A percentile compares a stretch with the other conserved stretches of the same genome.
phyloP scores from a whole-genome alignment of 2,797 vertebrate genomes.

The Aplochiton taeniatus region DNA sequence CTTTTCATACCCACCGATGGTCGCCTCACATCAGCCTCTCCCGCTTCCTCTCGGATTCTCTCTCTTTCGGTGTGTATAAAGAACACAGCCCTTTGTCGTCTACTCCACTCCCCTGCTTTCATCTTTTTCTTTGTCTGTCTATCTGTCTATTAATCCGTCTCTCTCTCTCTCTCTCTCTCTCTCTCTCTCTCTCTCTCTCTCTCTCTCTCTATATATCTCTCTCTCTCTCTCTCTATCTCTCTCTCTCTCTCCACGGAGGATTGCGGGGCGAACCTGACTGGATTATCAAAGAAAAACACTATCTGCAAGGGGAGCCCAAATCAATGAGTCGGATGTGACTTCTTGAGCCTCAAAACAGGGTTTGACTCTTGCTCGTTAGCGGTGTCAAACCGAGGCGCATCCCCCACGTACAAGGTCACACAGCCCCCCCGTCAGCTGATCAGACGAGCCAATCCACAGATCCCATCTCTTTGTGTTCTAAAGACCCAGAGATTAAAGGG shows the following conservation, averaged over 20 bases:
- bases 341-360: constrained; percentile 73
- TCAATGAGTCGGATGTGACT: constrained; percentile 72
- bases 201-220: background rate
- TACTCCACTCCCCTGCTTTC: constrained; percentile 4
- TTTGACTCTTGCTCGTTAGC: constrained; percentile 74
- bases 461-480: too few species aligned
- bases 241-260: constrained; percentile 56
- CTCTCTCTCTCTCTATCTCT: background rate
- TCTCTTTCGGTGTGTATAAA: background rate
- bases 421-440: constrained; percentile 51
- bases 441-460: constrained; percentile 50
- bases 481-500: too few species aligned
- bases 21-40: background rate
- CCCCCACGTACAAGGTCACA: constrained; percentile 44
- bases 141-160: background rate
- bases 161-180: background rate
- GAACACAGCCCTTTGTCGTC: background rate
- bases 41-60: background rate
- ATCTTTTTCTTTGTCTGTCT: constrained; percentile 19
- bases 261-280: constrained; percentile 68
- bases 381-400: constrained; percentile 70
- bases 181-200: background rate
- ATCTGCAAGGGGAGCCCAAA: constrained; percentile 63
- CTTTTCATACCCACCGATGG: background rate
- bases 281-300: constrained; percentile 75